A percentile compares a stretch with the other conserved stretches of the same genome.
These are phyloP conservation scores for Catharus bicknelli DNA, from an alignment of 2,113 vertebrate species.

Conservation along the genomic window DNA sequence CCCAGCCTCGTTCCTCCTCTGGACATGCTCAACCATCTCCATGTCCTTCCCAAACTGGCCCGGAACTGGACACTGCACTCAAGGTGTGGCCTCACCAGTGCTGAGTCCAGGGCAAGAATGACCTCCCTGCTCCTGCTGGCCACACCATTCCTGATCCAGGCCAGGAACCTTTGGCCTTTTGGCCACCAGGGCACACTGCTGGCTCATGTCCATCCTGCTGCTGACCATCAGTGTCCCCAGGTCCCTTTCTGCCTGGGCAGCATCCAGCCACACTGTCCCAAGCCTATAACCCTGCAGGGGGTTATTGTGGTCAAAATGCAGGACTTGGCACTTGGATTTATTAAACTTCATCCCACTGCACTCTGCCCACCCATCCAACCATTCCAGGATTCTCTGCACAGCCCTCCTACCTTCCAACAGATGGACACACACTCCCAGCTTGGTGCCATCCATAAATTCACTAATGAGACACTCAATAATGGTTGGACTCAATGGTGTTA, in stretches of 20 bases:
- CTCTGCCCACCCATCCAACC: neutral
- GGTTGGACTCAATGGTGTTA: neutral
- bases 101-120: rapidly evolving
- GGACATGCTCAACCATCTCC: too few species aligned
- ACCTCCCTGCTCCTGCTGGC: neutral
- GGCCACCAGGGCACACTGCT: neutral
- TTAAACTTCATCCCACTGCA: neutral
- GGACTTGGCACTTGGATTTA: rapidly evolving
- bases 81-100: neutral
- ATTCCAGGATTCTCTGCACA: neutral
- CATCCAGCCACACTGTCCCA: neutral
- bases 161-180: neutral
- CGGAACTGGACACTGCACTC: too few species aligned
- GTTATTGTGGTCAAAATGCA: neutral
- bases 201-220: neutral
- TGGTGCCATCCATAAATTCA: neutral
- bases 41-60: too few species aligned
- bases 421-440: rapidly evolving
- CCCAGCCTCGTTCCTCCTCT: too few species aligned
- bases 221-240: neutral
- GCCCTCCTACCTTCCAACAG: neutral
- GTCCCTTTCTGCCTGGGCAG: neutral
- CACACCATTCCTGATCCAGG: neutral
- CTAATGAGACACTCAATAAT: neutral
- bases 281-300: rapidly evolving